These are phyloP conservation scores for Toxostoma redivivum DNA, from an alignment of 2,113 vertebrate species.

Conservation along the genomic window DNA sequence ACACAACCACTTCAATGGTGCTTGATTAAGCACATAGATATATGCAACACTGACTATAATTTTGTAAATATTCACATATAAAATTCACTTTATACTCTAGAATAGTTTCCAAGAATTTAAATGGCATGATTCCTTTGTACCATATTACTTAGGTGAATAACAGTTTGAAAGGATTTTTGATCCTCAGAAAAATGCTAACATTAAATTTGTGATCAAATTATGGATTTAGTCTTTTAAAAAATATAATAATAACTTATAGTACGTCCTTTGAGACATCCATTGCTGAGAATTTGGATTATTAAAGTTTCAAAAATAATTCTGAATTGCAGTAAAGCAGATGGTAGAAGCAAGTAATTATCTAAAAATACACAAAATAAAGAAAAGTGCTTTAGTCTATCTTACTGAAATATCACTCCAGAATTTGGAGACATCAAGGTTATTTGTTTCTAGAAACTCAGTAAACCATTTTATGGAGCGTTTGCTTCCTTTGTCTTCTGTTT, in stretches of 20 bases:
- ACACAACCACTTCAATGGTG: neutral
- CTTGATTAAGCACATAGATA: neutral
- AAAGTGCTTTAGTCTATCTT: conserved; percentile 66
- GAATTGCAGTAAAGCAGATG: neutral
- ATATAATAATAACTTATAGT: neutral
- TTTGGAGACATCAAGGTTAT: conserved; percentile 91
- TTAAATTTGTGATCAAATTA: neutral
- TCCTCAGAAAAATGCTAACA: neutral
- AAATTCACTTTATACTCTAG: neutral
- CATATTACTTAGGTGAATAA: neutral
- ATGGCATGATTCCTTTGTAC: neutral
- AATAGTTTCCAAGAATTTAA: neutral
- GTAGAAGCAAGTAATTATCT: neutral
- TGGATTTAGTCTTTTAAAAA: neutral
- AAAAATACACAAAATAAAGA: neutral
- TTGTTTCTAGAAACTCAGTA: conserved; percentile 92
- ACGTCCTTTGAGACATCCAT: neutral
- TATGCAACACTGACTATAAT: neutral
- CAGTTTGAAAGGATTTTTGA: neutral
- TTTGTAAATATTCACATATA: neutral
- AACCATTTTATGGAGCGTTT: conserved; percentile 98
- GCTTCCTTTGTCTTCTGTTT: conserved; percentile 95
- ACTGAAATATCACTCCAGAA: conserved; percentile 99
- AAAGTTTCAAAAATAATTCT: neutral
- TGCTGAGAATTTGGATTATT: neutral